Base-by-base conservation (phyloP, 2,888 invertebrate species). In the Exephanes ischioxanthus region DNA sequence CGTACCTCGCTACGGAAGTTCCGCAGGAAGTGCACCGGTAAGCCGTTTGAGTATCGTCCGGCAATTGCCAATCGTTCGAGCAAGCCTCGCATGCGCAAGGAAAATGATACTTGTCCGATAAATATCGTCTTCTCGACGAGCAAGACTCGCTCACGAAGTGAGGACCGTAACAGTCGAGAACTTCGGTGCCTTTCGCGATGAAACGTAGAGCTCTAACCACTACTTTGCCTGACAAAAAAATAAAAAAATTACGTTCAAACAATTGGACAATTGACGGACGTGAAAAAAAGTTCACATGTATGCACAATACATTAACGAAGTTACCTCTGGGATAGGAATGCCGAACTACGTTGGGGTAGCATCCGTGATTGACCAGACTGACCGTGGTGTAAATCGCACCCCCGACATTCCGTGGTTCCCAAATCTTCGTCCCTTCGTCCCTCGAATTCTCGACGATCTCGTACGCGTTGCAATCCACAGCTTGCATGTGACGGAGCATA, bases 121-220 rank as follows among this genome's bases (percentile, higher is more conserved):
- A 90, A 68, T 90, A 88, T 51, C 91, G 89, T 63, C 91, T 92
- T 51, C 95, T 92, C 51, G 92, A 89, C 6, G 89, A 80, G 79
- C 89, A 89, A 1, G 89, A 68, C 26, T 91, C 92, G 5, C 88
- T 92, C 4, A 94, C 91, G 87, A 94, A 95, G 68, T 94, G 93
- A 11, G 94, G 94, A 16, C 95, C 95, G 78, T 95, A 95, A 76
- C 94, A 94, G 86, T 95, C 95, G 2, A 94, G 89, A 41, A 95
- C 92, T 88, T 95, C 95, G 19, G 91, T 89, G 14, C 94, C 95
- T 80, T 93, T 90, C 33, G 89, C 87, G 70, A 95, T 94, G 63
- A 90, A 90, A n/a, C 93, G 91, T 41, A 92, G 58, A 1, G 93
- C 88, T 87, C 91, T 90, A 11, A 94, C 92, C 9, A 92, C 93